Base-by-base conservation (phyloP, 2,888 invertebrate genomes). In the Drosophila siamana region DNA sequence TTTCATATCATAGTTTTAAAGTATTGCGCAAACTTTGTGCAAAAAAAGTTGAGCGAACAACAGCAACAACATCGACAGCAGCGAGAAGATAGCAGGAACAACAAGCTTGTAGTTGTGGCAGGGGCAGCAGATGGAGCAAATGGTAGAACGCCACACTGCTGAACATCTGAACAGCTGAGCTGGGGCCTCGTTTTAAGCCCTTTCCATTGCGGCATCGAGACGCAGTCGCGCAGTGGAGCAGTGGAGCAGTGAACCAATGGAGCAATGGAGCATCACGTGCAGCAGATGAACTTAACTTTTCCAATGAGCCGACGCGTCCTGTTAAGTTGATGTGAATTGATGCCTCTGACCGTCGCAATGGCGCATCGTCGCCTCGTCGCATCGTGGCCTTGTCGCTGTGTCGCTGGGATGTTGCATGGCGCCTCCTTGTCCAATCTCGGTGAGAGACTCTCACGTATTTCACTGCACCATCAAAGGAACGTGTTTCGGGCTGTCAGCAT, bases 201-300 rank as follows among this genome's bases (percentile, higher is more conserved):
- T 26, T 26, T 26, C 26, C 26, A 26, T 6, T 4, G 3, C 19
- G 19, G 2, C 19, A 19, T 19, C 19, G 19, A 19, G 19, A 38
- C 36, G 38, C 43, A n/a, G 33, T 5, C n/a, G 40, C 57, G 36
- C 69, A 74, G 80, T 83, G 65, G 41, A 40, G 38, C 43, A n/a
- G 33, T 5, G 33, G 40, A 60, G 36, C 69, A 74, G 80, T 83
- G 65, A 69, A 46, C 62, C 63, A 77, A 78, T 26, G 56, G 41
- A 40, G 38, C 43, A 33, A n/a, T 2, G 33, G 40, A 60, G 36
- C 69, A 74, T 74, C 83, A 80, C 80, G 80, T 83, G 65, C 74
- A 46, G 64, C 63, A 77, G 80, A 80, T 81, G 74, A 83, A 83
- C 67, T 77, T 67, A 83, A 77, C 80, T 80, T 80, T 80, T 74